phyloP scores from a whole-genome alignment of 2,113 vertebrate genomes.

The Octodon degus region DNA sequence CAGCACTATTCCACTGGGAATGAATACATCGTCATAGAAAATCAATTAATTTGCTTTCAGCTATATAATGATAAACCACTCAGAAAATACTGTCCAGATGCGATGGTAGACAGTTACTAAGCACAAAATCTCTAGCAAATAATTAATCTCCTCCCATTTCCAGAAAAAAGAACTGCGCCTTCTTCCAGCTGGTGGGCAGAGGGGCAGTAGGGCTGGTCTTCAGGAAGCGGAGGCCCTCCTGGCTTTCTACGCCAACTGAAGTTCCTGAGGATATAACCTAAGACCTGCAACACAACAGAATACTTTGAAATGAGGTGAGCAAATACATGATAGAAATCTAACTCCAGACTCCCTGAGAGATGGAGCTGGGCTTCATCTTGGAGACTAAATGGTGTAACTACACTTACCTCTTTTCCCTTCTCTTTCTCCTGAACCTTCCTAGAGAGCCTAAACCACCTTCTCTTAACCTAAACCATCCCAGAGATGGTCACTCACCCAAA shows the following conservation, averaged over 20 bases:
- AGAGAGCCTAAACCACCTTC: not conserved
- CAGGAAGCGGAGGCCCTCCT: not conserved
- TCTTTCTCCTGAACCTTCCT: not conserved
- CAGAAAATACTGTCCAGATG: not conserved
- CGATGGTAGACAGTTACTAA: not conserved
- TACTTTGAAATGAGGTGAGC: not conserved
- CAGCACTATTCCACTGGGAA: not conserved
- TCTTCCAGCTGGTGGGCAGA: not conserved
- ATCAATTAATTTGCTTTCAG: not conserved
- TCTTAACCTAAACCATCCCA: not conserved
- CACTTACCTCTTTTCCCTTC: not conserved
- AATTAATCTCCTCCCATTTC: conserved; percentile 20
- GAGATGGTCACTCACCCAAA: not conserved
- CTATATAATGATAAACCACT: not conserved
- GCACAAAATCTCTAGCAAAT: not conserved
- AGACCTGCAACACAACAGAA: conserved; percentile 16
- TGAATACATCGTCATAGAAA: not conserved
- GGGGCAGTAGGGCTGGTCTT: not conserved
- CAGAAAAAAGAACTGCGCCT: not conserved
- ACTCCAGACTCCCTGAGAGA: not conserved
- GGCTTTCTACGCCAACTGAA: not conserved
- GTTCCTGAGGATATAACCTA: not conserved
- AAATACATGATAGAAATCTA: not conserved
- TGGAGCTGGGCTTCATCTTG: not conserved
- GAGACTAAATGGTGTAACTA: not conserved